Evolutionary conservation across 2,797 vertebrate genomes (phyloP).

Genomic region (Hydrophis major): DNA sequence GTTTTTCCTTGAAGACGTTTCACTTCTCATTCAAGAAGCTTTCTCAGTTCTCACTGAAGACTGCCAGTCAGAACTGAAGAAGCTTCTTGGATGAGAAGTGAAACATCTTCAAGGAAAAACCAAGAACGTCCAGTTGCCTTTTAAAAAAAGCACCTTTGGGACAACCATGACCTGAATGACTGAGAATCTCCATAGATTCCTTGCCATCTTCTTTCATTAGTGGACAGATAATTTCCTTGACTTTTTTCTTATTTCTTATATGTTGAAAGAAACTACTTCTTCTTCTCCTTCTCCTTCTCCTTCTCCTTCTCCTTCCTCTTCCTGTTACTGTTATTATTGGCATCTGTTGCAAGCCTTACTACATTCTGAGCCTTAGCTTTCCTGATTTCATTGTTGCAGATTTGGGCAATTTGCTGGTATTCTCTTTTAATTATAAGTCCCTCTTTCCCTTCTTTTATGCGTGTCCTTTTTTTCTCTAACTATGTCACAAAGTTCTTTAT

Average conservation of each 20-base stretch:
- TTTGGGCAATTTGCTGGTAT: neutral
- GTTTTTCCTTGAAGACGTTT: neutral
- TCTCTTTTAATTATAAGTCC: neutral
- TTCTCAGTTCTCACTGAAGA: neutral
- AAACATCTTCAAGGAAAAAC: neutral
- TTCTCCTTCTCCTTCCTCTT: too few species aligned
- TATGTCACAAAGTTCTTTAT: neutral
- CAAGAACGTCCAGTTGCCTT: neutral
- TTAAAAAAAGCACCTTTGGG: neutral
- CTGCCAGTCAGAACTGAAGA: neutral
- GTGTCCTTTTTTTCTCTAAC: neutral
- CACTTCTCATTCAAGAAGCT: neutral
- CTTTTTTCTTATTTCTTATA: neutral
- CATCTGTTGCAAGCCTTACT: neutral
- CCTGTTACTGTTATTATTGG: too few species aligned
- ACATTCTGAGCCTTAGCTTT: neutral
- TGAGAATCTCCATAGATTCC: neutral
- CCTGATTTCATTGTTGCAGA: neutral
- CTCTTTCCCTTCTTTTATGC: neutral
- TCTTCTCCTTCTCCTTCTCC: too few species aligned
- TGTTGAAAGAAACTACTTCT: too few species aligned
- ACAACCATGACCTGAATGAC: neutral
- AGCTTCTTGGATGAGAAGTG: neutral
- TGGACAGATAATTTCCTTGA: neutral
- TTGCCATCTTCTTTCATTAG: neutral